Evolutionary conservation across 2,113 vertebrate genomes (phyloP), one percentile per base, ranked within the genome.

Genomic region (Pogonocichla stellata): DNA sequence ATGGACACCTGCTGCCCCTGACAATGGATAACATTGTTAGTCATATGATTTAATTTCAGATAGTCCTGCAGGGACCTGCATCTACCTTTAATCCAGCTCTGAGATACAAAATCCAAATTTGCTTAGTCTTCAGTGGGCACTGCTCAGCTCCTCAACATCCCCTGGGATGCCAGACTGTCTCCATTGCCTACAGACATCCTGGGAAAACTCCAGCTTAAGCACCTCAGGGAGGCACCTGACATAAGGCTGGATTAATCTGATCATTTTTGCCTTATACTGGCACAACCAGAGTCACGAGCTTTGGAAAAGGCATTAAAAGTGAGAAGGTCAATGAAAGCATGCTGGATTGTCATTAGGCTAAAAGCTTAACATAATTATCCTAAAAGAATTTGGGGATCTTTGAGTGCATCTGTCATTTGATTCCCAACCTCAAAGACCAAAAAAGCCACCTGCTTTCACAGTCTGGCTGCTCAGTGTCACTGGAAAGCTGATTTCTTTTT

Each of bases 311-410:
- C 56, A 56, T 50, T 74, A 26, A 10, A 67, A 88, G 51, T 38
- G 42, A 70, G 54, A 47, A 61, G 65, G 53, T 53, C 13, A 8
- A 11, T 34, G 6, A 84, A 56, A 86, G 38, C 26, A 6, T 15
- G 25, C 54, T 58, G 50, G 56, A 34, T 33, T 86, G 62, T 82
- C 67, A 50, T 80, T 75, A 94, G 66, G 38, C 47, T 88, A 89
- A 85, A 89, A 53, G 42, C 47, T 90, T 90, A 80, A 80, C 25
- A 13, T 75, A 36, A 22, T 91, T 92, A 85, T 34, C 26, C 50
- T 88, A 38, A 78, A 94, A 72, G 60, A 81, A 50, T n/a, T 69
- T 64, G 54, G 45, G 58, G 65, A 89, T 65, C 73, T 87, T 48
- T 88, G 53, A 92, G 77, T 73, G 54, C 34, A 51, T 75, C 60